These are phyloP conservation scores for Eleutherodactylus coqui DNA, from an alignment of 2,797 vertebrate genomes.

Conservation along the genomic window DNA sequence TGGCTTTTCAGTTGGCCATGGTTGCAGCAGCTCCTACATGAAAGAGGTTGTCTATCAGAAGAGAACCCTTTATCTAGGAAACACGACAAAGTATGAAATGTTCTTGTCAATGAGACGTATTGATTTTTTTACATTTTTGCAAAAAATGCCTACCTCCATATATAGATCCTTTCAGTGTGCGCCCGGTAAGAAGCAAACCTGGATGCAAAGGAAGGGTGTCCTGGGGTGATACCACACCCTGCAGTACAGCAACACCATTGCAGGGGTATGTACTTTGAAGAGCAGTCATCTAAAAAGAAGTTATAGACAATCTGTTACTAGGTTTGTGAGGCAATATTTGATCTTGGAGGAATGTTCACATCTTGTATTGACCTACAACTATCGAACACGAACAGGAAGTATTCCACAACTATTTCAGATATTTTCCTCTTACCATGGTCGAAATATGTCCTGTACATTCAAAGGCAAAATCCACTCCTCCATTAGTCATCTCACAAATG, in stretches of 20 bases:
- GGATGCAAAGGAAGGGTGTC: conserved; percentile 14
- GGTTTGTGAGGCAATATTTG: too few species aligned
- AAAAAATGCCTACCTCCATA: conserved; percentile 57
- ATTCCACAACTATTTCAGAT: not conserved
- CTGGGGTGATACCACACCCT: conserved; percentile 24
- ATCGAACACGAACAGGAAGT: not conserved
- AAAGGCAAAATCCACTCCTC: conserved; percentile 85
- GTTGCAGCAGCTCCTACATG: too few species aligned
- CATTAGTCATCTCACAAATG: conserved; percentile 84
- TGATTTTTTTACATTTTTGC: not conserved
- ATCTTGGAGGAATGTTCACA: not conserved
- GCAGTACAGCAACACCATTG: conserved; percentile 44
- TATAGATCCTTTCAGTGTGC: conserved; percentile 43
- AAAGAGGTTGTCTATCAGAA: too few species aligned
- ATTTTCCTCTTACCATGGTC: conserved; percentile 81
- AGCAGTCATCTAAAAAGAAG: conserved; percentile 41
- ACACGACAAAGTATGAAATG: too few species aligned
- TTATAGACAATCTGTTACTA: not conserved
- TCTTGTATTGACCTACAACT: not conserved
- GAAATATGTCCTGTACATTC: conserved; percentile 86
- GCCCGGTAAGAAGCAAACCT: conserved; percentile 8
- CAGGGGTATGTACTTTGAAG: conserved; percentile 36
- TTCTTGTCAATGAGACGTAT: not conserved
- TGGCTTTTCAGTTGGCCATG: too few species aligned
- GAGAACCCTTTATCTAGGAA: too few species aligned